phyloP scores from a whole-genome alignment of 2,888 invertebrate genomes.

The Drosophila cognata region DNA sequence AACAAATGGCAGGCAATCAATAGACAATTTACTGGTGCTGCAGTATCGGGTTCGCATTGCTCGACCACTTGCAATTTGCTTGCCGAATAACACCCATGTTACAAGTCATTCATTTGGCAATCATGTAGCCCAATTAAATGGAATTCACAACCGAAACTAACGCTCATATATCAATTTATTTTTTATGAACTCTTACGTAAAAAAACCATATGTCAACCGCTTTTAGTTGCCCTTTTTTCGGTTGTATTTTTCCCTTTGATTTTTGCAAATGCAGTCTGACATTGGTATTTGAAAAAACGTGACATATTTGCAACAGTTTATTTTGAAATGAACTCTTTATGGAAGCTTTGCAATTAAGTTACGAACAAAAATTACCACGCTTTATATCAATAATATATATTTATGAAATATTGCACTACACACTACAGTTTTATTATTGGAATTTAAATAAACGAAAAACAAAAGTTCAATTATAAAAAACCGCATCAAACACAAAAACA shows the following conservation, averaged over 20 bases:
- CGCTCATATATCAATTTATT: conserved; percentile 33
- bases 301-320: conserved; percentile 38
- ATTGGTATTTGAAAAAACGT: conserved; percentile 40
- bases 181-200: conserved; percentile 37
- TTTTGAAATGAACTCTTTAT: conserved; percentile 57
- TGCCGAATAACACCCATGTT: conserved; percentile 54
- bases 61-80: conserved; percentile 59
- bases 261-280: conserved; percentile 22
- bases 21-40: conserved; percentile 69
- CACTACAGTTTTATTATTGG: conserved; percentile 25
- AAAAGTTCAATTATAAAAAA: conserved; percentile 32
- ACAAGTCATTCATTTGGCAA: conserved; percentile 77
- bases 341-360: conserved; percentile 60
- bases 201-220: conserved; percentile 34
- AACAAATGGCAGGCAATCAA: conserved; percentile 66
- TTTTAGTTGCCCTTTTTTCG: conserved; percentile 4
- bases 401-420: conserved; percentile 15
- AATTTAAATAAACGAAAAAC: conserved; percentile 11
- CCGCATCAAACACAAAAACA: conserved; percentile 8
- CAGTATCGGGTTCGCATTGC: conserved; percentile 31
- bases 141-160: conserved; percentile 27
- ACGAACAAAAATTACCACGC: conserved; percentile 18
- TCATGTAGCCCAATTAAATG: conserved; percentile 72
- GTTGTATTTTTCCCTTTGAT: neutral
- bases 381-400: conserved; percentile 33